Evolutionary conservation across 2,888 invertebrate genomes (phyloP).

Genomic region (Hemaris fuciformis): DNA sequence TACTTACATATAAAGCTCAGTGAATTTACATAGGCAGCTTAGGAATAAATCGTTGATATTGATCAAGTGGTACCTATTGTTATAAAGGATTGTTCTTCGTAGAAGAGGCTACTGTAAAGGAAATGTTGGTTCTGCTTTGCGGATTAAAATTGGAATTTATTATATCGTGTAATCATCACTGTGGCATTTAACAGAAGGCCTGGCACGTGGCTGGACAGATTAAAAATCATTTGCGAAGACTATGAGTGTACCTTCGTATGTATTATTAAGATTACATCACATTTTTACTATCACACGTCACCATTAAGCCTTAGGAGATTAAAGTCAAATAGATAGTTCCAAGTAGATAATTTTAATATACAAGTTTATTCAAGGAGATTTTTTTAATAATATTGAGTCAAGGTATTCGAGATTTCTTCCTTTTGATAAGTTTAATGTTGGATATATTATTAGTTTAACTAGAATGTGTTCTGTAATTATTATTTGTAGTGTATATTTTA

Average conservation of each 20-base stretch:
- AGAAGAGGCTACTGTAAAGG: conserved; percentile 6
- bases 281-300: not conserved
- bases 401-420: not conserved
- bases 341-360: not conserved
- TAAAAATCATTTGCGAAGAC: not conserved
- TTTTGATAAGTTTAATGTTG: not conserved
- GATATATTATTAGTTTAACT: no score
- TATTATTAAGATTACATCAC: not conserved
- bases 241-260: not conserved
- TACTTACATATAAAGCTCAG: not conserved
- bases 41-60: not conserved
- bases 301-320: not conserved
- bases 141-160: not conserved
- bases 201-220: conserved; percentile 7
- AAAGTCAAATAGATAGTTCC: not conserved
- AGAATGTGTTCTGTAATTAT: conserved; percentile 17
- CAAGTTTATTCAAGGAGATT: not conserved
- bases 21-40: not conserved
- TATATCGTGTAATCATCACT: not conserved
- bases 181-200: conserved; percentile 17
- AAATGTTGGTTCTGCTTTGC: not conserved
- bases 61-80: not conserved
- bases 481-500: conserved; percentile 15
- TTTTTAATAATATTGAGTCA: not conserved
- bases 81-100: not conserved